Evolutionary conservation across 2,888 invertebrate genomes (phyloP).

Genomic region (Seira ritae): DNA sequence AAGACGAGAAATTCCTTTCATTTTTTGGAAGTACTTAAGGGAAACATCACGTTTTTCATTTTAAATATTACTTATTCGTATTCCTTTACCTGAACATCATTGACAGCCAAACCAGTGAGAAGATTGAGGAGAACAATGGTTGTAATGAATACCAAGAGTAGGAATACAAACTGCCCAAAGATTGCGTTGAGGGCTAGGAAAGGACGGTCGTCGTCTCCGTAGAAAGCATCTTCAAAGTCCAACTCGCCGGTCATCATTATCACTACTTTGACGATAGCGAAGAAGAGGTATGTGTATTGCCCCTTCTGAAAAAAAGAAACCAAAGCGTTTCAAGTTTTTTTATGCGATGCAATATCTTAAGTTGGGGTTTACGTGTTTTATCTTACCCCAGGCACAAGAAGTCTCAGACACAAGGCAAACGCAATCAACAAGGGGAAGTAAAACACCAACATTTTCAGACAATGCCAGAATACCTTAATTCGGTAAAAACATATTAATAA

Average conservation of each 20-base stretch:
- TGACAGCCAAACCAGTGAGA: conserved; percentile 68
- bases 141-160: conserved; percentile 63
- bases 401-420: conserved; percentile 57
- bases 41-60: too few relatives aligned
- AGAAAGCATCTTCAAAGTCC: conserved; percentile 67
- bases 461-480: conserved; percentile 63
- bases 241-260: conserved; percentile 69
- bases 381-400: conserved; percentile 66
- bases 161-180: conserved; percentile 62
- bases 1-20: conserved; percentile 15
- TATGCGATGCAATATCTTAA: neutral
- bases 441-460: conserved; percentile 65
- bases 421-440: conserved; percentile 64
- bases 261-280: conserved; percentile 65
- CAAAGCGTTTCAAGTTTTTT: neutral
- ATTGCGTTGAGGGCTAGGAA: conserved; percentile 51
- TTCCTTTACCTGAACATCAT: conserved; percentile 63
- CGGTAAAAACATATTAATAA: conserved; percentile 7
- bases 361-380: neutral
- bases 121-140: conserved; percentile 67
- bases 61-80: too few relatives aligned
- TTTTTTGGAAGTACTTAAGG: too few relatives aligned
- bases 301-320: conserved; percentile 61
- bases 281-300: conserved; percentile 63
- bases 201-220: conserved; percentile 60